Conservation (phyloP, 2,113 vertebrate genomes). For the Elachura formosa region DNA sequence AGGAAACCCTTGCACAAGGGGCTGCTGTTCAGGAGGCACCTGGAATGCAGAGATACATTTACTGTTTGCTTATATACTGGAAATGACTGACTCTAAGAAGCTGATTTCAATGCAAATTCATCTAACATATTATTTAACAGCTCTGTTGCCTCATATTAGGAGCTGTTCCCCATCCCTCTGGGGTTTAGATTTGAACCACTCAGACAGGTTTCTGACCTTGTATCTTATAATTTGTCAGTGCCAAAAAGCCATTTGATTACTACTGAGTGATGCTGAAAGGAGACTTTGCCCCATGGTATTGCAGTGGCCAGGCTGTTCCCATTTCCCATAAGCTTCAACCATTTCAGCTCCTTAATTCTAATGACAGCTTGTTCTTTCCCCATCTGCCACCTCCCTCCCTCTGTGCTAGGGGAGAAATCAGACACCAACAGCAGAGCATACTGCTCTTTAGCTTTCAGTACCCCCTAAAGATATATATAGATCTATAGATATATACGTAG, state of each 20-base stretch:
- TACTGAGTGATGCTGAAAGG: not conserved
- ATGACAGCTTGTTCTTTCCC: constrained; percentile 34
- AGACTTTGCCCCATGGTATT: not conserved
- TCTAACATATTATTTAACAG: not conserved
- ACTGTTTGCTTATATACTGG: not conserved
- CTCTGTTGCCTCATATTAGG: not conserved
- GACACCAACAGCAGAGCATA: constrained; percentile 1
- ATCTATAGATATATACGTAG: not conserved
- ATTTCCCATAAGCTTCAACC: not conserved
- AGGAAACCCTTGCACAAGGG: not conserved
- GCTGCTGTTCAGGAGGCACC: not conserved
- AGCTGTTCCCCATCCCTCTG: not conserved
- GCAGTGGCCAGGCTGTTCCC: not conserved
- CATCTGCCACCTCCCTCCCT: constrained; percentile 40
- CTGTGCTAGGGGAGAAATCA: constrained; percentile 12
- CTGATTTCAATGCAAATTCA: not conserved
- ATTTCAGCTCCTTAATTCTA: constrained; percentile 42
- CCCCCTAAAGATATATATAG: not conserved
- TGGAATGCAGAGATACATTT: not conserved
- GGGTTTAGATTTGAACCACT: not conserved
- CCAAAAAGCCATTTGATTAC: not conserved
- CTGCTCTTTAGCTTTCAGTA: not conserved
- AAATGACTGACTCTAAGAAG: not conserved
- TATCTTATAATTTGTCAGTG: not conserved
- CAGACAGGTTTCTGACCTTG: not conserved